Base-by-base conservation (phyloP, 35 echinoderm and acorn worm species). In the Hemicentrotus pulcherrimus region DNA sequence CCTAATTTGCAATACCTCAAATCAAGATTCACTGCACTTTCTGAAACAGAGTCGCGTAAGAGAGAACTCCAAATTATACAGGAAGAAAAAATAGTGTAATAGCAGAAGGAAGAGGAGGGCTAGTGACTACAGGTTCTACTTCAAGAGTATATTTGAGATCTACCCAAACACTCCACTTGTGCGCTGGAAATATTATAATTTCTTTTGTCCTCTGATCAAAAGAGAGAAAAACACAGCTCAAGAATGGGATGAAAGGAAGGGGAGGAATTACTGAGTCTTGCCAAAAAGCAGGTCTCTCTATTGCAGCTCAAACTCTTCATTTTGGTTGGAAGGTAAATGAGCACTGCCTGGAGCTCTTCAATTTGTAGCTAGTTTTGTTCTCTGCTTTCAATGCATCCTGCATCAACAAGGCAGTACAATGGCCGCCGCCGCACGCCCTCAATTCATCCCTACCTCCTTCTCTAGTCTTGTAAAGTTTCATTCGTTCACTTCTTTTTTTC, bases 291-390 rank as follows among this genome's bases (percentile, higher is more conserved):
- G 65, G 65, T 28, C 28, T 78, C 28, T 78, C 65, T 78, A 22
- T 78, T 55, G 11, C 50, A 41, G 35, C 35, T 41, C 35, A 41
- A 41, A 10, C 48, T 70, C 61, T 24, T 18, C 28, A 28, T 78
- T 4, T 7, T 78, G 65, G 28, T 78, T 78, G 65, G 19, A 78
- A 78, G 65, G 65, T 78, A 78, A 78, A 78, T 78, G 65, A 78
- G 65, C 65, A 6, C 19, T 22, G 22, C 65, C 65, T n/a, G 65
- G 22, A 78, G 65, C 65, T 78, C 65, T 78, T 78, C 65, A 78
- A 78, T 78, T 78, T 78, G 65, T 78, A 78, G 65, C 65, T 78
- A 78, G 65, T 78, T 78, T 78, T 78, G 65, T 78, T 78, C 65
- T 78, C 65, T 78, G 65, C 65, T 28, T 78, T 78, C 65, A n/a